A percentile compares a stretch with the other conserved stretches of the same genome.
phyloP scores from a whole-genome alignment of 1,140 invertebrate genomes.

The Nasonia longicornis region DNA sequence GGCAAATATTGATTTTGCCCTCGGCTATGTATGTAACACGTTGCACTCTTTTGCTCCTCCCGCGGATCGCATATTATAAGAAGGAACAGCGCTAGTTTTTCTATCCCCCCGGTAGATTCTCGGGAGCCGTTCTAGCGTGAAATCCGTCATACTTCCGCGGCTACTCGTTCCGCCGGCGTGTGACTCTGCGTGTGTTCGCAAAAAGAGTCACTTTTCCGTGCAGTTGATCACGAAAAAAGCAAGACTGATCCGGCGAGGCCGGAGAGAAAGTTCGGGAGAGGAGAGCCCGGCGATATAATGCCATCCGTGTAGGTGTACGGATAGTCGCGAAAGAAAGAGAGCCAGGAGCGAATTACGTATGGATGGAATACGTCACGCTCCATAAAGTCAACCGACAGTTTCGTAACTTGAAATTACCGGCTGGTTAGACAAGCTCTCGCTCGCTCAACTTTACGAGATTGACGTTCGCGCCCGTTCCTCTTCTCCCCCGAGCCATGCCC shows the following conservation, averaged over 20 bases:
- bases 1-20: background rate
- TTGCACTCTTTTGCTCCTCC: background rate
- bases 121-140: background rate
- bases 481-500: background rate
- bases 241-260: background rate
- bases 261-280: background rate
- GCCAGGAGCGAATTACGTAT: conserved; percentile 12
- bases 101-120: background rate
- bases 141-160: background rate
- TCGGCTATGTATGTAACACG: background rate
- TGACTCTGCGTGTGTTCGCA: background rate
- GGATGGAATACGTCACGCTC: conserved; percentile 32
- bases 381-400: conserved; percentile 31
- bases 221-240: background rate
- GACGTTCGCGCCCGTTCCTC: background rate
- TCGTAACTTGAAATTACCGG: conserved; percentile 25
- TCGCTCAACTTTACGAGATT: conserved; percentile 25
- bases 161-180: background rate
- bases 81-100: background rate
- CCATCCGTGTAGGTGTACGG: background rate
- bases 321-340: background rate
- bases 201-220: background rate
- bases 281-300: conserved; percentile 2
- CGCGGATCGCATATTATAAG: background rate
- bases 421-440: conserved; percentile 25